Conservation (phyloP, 2,888 invertebrate genomes). For the Scaptomyza parva region DNA sequence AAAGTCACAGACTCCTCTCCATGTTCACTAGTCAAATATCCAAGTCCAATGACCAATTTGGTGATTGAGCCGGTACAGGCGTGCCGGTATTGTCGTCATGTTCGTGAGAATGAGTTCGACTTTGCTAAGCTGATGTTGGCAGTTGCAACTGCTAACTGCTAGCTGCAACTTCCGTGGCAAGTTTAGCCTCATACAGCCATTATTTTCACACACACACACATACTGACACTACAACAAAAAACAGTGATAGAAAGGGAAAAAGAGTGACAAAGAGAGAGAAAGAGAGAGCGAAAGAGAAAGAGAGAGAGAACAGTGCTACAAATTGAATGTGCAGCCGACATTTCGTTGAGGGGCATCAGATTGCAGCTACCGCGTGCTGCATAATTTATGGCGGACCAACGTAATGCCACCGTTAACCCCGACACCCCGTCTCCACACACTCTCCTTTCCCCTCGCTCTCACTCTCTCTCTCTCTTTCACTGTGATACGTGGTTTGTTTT, state of each 20-base stretch:
- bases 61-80: conserved; percentile 36
- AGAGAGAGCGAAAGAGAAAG: conserved; percentile 2
- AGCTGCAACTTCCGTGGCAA: conserved; percentile 57
- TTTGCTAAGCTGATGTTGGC: conserved; percentile 39
- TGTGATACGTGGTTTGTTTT: conserved; percentile 50
- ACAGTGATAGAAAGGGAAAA: background rate
- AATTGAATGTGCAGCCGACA: conserved; percentile 68
- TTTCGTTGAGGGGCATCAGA: conserved; percentile 71
- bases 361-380: conserved; percentile 78
- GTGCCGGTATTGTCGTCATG: conserved; percentile 33
- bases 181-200: conserved; percentile 38
- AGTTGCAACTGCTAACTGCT: conserved; percentile 39
- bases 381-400: conserved; percentile 72
- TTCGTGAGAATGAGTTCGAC: conserved; percentile 34
- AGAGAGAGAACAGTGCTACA: conserved; percentile 34
- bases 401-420: conserved; percentile 16
- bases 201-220: conserved; percentile 44
- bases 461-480: background rate
- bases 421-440: too few relatives aligned
- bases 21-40: background rate
- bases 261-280: background rate
- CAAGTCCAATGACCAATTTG: background rate
- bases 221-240: background rate
- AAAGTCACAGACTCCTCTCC: conserved; percentile 3
- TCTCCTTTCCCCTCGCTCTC: background rate